Evolutionary conservation across 2,888 invertebrate genomes (phyloP).

Genomic region (Hydrotaea cyrtoneurina): DNA sequence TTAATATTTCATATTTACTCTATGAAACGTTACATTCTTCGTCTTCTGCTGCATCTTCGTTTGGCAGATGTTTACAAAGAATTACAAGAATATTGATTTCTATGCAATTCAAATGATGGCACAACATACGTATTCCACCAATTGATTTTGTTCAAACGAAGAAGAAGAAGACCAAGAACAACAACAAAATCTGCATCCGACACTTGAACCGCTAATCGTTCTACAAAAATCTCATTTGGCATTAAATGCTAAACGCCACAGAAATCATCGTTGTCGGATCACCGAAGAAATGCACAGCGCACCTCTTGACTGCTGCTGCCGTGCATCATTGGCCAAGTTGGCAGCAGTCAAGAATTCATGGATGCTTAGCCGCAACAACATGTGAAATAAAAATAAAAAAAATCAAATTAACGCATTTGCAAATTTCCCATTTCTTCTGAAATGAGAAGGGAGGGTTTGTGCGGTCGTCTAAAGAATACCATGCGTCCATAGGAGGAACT

Average conservation of each 20-base stretch:
- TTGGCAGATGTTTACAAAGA: too few relatives aligned
- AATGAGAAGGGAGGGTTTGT: background rate
- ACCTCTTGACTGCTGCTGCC: background rate
- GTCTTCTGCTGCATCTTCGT: too few relatives aligned
- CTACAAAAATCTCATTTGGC: conserved; percentile 47
- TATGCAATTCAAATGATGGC: too few relatives aligned
- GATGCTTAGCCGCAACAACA: conserved; percentile 58
- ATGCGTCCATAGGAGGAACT: too few relatives aligned
- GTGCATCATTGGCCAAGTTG: background rate
- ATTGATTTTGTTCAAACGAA: too few relatives aligned
- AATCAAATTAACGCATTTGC: conserved; percentile 65
- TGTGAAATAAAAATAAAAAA: background rate
- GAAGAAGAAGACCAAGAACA: too few relatives aligned
- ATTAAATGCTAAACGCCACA: background rate
- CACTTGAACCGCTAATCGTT: conserved; percentile 63
- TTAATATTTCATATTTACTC: too few relatives aligned
- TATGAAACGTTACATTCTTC: too few relatives aligned
- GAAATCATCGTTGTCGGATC: background rate
- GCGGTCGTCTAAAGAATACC: too few relatives aligned
- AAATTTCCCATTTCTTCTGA: conserved; percentile 36
- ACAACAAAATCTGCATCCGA: conserved; percentile 1
- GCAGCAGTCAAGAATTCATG: background rate
- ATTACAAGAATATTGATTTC: too few relatives aligned
- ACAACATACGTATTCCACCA: too few relatives aligned
- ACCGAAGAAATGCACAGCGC: too few relatives aligned